Base-by-base conservation (phyloP, 2,888 invertebrate genomes). In the Tachina grossa region DNA sequence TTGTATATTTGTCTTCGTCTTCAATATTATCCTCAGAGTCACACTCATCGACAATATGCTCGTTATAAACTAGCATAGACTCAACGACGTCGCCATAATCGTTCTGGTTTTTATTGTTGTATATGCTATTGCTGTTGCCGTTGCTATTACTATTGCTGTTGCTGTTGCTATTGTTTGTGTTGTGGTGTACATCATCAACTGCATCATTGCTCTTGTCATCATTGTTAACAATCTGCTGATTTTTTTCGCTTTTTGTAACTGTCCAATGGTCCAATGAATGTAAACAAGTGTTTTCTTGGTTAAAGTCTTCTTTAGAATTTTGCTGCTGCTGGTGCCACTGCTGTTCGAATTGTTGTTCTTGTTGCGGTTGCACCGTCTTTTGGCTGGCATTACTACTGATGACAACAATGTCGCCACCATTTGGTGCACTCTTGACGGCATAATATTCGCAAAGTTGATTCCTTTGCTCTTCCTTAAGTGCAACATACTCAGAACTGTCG, bases 391-490 rank as follows among this genome's bases (percentile, higher is more conserved):
- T 77, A 41, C 61, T 2, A 81, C 53, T 75, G 61, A 69, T 82
- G 84, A 79, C 84, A 83, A 76, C 22, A 78, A 76, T 72, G 71
- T 81, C 89, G 89, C 89, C 88, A 89, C 83, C 88, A 68, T 74
- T 84, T 74, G 63, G 59, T 63, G 43, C 68, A 78, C 66, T 86
- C 84, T 88, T 87, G 87, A 88, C 88, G 65, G 87, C 87, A 75
- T 88, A 88, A 83, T 88, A 89, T 68, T 88, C 89, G 78, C 88
- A 89, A 87, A 89, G 88, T 83, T 89, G 89, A 89, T 89, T 88
- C 83, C 86, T 88, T 80, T 88, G 86, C 83, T 88, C 88, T 86
- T 88, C 88, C 86, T 88, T 88, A 84, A 89, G 87, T 84, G 88
- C 88, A 86, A 89, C 88, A 86, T 89, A 88, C 86, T 89, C 89